Conservation (phyloP, 2,888 invertebrate species). For the Epiblema foenella region DNA sequence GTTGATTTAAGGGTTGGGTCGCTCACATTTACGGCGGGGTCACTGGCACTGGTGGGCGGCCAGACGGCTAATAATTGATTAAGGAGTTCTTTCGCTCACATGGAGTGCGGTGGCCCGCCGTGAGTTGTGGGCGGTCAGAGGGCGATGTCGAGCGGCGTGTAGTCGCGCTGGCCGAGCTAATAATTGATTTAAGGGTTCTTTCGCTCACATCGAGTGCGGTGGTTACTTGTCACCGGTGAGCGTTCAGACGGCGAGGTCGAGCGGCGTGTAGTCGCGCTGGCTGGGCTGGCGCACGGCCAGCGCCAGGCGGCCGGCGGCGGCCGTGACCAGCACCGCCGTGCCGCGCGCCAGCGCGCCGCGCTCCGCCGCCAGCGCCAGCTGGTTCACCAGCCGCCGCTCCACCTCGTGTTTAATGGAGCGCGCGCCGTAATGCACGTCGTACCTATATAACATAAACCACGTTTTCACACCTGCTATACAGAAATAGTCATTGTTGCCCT, state of each 20-base stretch:
- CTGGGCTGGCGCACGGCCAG: conserved; percentile 65
- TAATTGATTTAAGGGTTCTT: too few relatives aligned
- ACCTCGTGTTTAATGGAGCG: conserved; percentile 96
- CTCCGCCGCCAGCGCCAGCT: conserved; percentile 80
- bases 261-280: conserved; percentile 63
- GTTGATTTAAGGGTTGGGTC: too few relatives aligned
- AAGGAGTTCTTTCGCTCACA: neutral
- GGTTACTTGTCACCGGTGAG: too few relatives aligned
- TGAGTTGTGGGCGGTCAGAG: conserved; percentile 36
- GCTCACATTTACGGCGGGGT: too few relatives aligned
- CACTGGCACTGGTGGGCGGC: too few relatives aligned
- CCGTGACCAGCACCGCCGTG: conserved; percentile 81
- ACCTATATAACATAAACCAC: conserved; percentile 61
- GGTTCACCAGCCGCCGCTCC: conserved; percentile 79
- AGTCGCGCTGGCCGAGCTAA: conserved; percentile 59
- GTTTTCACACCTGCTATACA: too few relatives aligned
- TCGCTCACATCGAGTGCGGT: neutral
- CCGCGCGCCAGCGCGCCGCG: conserved; percentile 85
- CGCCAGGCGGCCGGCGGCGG: conserved; percentile 65
- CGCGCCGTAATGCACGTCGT: conserved; percentile 96
- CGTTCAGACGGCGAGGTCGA: conserved; percentile 58
- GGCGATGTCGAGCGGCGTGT: conserved; percentile 67
- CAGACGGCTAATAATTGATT: conserved; percentile 55
- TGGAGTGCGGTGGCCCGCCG: neutral
- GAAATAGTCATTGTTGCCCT: too few relatives aligned